Base-by-base conservation (phyloP, 2,797 vertebrate genomes). In the Bradypus variegatus region DNA sequence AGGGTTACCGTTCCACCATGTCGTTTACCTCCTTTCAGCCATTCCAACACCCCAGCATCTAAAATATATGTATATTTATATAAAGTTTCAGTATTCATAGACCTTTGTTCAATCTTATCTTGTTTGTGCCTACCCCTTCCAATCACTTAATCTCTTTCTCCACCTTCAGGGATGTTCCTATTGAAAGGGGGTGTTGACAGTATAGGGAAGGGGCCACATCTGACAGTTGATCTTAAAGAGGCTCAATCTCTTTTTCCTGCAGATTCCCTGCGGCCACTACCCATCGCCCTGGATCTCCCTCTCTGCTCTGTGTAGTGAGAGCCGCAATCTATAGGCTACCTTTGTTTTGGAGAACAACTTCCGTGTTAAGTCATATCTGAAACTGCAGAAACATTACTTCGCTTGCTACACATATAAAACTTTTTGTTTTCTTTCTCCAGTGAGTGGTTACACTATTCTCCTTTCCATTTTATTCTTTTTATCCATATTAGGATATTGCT, bases 381-480 rank as follows among this genome's bases (percentile, higher is more conserved):
- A 70, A 50, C 38, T 83, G 5, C 3, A 75, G 60, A 50, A 73
- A n/a, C 21, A 7, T 64, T 55, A 18, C 27, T 86, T 67, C 55
- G 18, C 25, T 79, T n/a, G 23, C 48, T 65, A 23, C 45, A 12
- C 55, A 80, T 60, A 55, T 31, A 75, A 73, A 86, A 7, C 16
- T 0, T 15, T 36, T 79, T 16, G 78, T 88, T 94, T 65, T 38
- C 45, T 38, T 58, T 38, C 48, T 29, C 41, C 19, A 19, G 16
- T 38, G 2, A 23, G 69, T 45, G 78, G 16, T 55, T 79, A 8
- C 29, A 82, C 67, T 81, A 50, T 41, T 87, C 65, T 67, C 27
- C 33, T 95, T 55, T 91, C 64, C 33, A 19, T 83, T 80, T 91
- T 58, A 50, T 55, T 78, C 86, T 89, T 48, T 64, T 58, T 6